phyloP scores from a whole-genome alignment of 2,888 invertebrate species.

The Athrips mouffetella region DNA sequence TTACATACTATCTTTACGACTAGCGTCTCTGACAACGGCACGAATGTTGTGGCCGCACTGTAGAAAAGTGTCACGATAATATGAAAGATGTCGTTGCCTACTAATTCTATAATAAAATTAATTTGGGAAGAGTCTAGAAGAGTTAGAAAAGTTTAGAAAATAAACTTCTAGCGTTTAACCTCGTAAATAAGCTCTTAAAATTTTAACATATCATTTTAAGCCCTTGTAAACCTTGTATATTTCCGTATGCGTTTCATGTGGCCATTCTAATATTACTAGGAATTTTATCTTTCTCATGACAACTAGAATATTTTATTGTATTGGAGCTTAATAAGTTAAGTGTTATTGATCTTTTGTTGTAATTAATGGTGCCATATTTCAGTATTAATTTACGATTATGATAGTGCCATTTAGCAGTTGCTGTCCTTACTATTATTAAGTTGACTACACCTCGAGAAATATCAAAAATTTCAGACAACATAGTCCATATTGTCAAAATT shows the following conservation, averaged over 20 bases:
- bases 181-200: neutral
- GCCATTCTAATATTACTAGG: constrained; percentile 17
- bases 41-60: too few species aligned
- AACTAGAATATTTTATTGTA: constrained; percentile 6
- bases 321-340: constrained; percentile 1
- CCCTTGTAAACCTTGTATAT: neutral
- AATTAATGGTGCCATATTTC: neutral
- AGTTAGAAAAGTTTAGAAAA: too few species aligned
- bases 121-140: too few species aligned
- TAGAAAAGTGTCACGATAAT: too few species aligned
- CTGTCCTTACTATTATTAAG: neutral
- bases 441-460: too few species aligned
- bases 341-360: neutral
- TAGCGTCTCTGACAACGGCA: too few species aligned
- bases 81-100: too few species aligned
- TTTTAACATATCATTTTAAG: neutral
- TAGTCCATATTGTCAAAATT: too few species aligned
- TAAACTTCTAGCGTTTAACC: neutral
- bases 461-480: too few species aligned
- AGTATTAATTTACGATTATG: neutral
- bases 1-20: too few species aligned
- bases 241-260: neutral
- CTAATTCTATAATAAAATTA: too few species aligned
- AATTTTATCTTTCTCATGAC: neutral
- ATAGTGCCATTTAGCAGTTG: neutral